Conservation (phyloP, 1,140 invertebrate species). For the Penaeus chinensis region DNA sequence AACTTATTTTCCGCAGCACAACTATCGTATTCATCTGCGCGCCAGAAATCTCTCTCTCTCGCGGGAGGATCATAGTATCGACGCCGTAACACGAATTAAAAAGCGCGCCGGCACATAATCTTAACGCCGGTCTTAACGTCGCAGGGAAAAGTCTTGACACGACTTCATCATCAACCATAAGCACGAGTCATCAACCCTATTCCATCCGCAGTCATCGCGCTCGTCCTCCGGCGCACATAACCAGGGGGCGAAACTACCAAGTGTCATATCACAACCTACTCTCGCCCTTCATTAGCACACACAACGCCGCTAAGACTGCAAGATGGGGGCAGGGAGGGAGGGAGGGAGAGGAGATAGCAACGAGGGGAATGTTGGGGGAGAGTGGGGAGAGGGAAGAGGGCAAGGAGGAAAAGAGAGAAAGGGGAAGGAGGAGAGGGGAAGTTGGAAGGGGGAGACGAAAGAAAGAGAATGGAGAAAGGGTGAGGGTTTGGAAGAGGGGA, state of each 20-base stretch:
- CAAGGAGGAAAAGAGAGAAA: background rate
- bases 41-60: too few relatives aligned
- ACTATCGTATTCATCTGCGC: too few relatives aligned
- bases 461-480: background rate
- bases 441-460: background rate
- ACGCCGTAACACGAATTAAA: too few relatives aligned
- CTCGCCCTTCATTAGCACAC: slow-evolving; percentile 60
- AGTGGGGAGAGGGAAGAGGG: background rate
- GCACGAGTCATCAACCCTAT: slow-evolving; percentile 50
- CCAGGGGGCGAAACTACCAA: slow-evolving; percentile 50
- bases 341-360: background rate
- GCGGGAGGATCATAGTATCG: too few relatives aligned
- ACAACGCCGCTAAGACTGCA: slow-evolving; percentile 46
- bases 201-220: slow-evolving; percentile 36
- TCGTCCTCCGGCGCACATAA: slow-evolving; percentile 30
- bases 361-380: background rate
- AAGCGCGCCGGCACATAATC: too few relatives aligned
- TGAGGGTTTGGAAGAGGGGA: background rate
- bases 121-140: too few relatives aligned
- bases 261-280: slow-evolving; percentile 49
- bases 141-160: background rate
- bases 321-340: slow-evolving; percentile 7
- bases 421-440: background rate
- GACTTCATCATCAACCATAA: slow-evolving; percentile 32
- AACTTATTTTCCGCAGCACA: too few relatives aligned